Percentiles rank a stretch among this genome's conserved stretches.
Evolutionary conservation across 2,113 vertebrate genomes (phyloP).

Genomic region (Alligator sinensis): DNA sequence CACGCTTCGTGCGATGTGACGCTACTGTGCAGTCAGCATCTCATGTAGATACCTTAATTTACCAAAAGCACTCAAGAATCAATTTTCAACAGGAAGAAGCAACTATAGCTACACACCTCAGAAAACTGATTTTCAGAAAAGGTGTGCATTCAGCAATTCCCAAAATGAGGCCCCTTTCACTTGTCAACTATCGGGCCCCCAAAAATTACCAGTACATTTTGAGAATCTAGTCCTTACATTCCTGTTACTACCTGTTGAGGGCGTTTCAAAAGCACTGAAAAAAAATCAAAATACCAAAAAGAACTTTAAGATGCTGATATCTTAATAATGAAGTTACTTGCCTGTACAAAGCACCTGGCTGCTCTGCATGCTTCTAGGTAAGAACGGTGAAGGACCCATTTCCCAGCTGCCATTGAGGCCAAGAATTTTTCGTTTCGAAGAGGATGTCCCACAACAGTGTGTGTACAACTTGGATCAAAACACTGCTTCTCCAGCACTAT

Average conservation of each 20-base stretch:
- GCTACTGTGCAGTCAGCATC: no score
- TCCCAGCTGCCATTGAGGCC: slow-evolving; percentile 95
- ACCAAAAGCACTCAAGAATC: background rate
- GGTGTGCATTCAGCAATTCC: background rate
- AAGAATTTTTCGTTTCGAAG: slow-evolving; percentile 97
- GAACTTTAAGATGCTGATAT: background rate
- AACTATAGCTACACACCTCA: background rate
- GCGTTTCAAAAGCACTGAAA: background rate
- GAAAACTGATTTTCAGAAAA: background rate
- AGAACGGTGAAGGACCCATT: slow-evolving; percentile 97
- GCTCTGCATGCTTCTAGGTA: slow-evolving; percentile 93
- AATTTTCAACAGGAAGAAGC: background rate
- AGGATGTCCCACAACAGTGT: slow-evolving; percentile 95
- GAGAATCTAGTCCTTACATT: background rate
- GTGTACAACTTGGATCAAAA: slow-evolving; percentile 94
- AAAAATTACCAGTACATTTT: background rate
- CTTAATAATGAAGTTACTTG: slow-evolving; percentile 14
- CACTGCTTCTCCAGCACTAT: slow-evolving; percentile 92
- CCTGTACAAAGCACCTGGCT: slow-evolving; percentile 87
- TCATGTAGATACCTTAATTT: background rate
- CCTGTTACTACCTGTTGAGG: background rate
- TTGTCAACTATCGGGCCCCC: background rate
- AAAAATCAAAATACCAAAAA: background rate
- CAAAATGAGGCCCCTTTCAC: background rate
- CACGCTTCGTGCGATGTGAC: no score